Evolutionary conservation across 2,797 vertebrate genomes (phyloP).

Genomic region (Ispidina picta): DNA sequence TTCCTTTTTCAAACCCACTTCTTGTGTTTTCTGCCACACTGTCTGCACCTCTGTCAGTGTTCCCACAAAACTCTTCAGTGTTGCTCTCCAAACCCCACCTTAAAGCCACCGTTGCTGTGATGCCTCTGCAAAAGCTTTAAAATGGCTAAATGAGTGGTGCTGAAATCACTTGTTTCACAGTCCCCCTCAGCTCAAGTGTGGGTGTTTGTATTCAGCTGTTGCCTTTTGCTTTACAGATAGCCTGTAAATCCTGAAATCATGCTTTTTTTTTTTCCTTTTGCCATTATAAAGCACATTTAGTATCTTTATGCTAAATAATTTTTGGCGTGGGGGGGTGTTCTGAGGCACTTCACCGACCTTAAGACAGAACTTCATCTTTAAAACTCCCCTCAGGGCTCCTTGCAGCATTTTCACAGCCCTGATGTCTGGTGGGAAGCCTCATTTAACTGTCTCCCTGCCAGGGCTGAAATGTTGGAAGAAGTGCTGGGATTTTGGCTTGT

Average conservation of each 20-base stretch:
- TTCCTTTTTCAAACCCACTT: not conserved
- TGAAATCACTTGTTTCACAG: not conserved
- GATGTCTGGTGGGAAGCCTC: not conserved
- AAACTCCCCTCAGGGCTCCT: not conserved
- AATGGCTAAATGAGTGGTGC: not conserved
- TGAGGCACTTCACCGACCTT: not conserved
- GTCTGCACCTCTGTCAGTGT: not conserved
- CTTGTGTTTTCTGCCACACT: not conserved
- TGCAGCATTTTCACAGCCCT: not conserved
- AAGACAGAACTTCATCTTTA: not conserved
- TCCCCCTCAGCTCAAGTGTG: not conserved
- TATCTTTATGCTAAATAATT: not conserved
- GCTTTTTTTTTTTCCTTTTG: not conserved
- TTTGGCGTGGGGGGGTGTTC: not conserved
- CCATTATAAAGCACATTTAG: not conserved
- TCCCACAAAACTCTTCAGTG: not conserved
- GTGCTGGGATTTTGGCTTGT: not conserved
- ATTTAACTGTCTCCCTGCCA: not conserved
- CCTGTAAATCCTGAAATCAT: not conserved
- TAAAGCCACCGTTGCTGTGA: not conserved
- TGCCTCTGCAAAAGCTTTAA: not conserved
- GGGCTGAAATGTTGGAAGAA: not conserved
- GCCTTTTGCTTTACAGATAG: not conserved
- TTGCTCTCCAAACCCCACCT: not conserved
- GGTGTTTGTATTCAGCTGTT: not conserved